These are phyloP conservation scores for Apodemia duryi DNA, from an alignment of 2,888 invertebrate species.

Conservation along the genomic window DNA sequence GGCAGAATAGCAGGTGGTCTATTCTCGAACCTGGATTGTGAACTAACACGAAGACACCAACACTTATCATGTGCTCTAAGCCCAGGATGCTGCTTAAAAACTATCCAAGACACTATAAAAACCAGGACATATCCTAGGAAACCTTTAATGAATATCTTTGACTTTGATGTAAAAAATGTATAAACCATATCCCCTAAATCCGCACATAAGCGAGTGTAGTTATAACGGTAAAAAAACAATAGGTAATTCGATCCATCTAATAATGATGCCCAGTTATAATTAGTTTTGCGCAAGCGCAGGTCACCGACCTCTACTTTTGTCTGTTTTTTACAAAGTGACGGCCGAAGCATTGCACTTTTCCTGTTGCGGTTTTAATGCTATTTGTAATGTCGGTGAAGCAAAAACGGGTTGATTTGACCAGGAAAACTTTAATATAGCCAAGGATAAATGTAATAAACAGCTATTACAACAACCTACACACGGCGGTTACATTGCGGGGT, in stretches of 20 bases:
- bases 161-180: too few species aligned
- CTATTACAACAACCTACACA: neutral
- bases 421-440: neutral
- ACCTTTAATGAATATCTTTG: too few species aligned
- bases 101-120: too few species aligned
- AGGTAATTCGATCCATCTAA: slow-evolving; percentile 9
- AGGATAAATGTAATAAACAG: neutral
- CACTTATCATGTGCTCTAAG: too few species aligned
- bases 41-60: too few species aligned
- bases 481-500: too few species aligned
- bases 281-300: slow-evolving; percentile 6
- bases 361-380: slow-evolving; percentile 8
- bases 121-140: too few species aligned
- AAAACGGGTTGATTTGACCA: neutral
- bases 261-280: slow-evolving; percentile 7
- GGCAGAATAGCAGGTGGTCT: too few species aligned
- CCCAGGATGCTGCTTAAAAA: too few species aligned
- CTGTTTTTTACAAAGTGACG: neutral
- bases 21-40: too few species aligned
- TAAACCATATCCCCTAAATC: too few species aligned
- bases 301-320: neutral
- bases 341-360: slow-evolving; percentile 4
- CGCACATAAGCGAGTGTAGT: too few species aligned
- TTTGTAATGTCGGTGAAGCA: neutral
- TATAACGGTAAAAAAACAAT: neutral